Percentiles rank a stretch among this genome's conserved stretches.
Conservation (phyloP, 2,888 invertebrate species). For the Lycia hirtaria region DNA sequence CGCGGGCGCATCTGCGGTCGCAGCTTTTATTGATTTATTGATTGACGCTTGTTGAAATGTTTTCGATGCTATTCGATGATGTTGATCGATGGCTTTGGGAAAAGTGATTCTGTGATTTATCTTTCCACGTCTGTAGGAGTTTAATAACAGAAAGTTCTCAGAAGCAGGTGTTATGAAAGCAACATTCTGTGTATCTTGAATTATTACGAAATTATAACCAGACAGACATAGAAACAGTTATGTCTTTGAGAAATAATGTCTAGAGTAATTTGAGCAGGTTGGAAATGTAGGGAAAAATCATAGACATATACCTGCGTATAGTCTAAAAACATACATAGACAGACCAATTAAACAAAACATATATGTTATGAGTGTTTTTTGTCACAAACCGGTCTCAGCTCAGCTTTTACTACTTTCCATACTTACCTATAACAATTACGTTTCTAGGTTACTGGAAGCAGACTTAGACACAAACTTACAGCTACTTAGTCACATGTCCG, state of each 20-base stretch:
- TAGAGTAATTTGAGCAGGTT: too few relatives aligned
- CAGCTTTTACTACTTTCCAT: too few relatives aligned
- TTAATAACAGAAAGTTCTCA: constrained; percentile 19
- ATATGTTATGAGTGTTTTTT: too few relatives aligned
- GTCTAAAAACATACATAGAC: too few relatives aligned
- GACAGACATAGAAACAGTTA: too few relatives aligned
- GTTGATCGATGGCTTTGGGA: constrained; percentile 38
- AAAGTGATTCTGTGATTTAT: constrained; percentile 41
- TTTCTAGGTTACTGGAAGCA: neutral
- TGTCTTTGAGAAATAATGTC: too few relatives aligned
- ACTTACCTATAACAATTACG: too few relatives aligned
- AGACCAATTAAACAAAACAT: too few relatives aligned
- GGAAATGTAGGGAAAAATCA: too few relatives aligned
- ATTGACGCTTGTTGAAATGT: constrained; percentile 65
- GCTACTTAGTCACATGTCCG: constrained; percentile 1
- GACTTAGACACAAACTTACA: neutral
- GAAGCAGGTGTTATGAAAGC: constrained; percentile 22
- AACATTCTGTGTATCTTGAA: constrained; percentile 1
- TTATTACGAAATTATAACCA: neutral
- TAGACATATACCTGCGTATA: too few relatives aligned
- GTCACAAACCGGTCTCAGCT: too few relatives aligned
- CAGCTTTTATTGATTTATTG: constrained; percentile 63
- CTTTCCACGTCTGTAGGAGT: constrained; percentile 17
- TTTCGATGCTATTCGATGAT: constrained; percentile 38
- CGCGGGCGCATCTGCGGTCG: constrained; percentile 62